Base-by-base conservation (phyloP, 2,888 invertebrate species). In the Chaetogeoica ovagalla region DNA sequence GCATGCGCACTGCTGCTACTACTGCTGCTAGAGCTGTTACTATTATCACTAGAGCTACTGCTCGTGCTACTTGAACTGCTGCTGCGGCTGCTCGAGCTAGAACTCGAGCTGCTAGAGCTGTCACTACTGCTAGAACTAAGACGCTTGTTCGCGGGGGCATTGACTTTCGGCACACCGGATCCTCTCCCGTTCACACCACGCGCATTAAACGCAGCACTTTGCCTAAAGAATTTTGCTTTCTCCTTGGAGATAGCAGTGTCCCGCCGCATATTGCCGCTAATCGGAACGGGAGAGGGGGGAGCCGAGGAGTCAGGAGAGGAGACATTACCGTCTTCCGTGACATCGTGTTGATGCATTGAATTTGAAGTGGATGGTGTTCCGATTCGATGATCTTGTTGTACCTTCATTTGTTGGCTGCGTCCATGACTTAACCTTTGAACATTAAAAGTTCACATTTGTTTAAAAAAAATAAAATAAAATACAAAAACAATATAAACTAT, bases 201-300 rank as follows among this genome's bases (percentile, higher is more conserved):
- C 83, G 91, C 89, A 86, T 93, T 93, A 86, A 93, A 93, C 79
- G 79, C 79, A 77, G 91, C 93, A 84, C 93, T 93, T 86, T 91
- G 90, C 86, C 93, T 89, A 89, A 94, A 94, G 89, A 94, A 94
- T 88, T 93, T 93, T 87, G 93, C 93, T 87, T 94, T 94, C 89
- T 94, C 94, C 88, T 93, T 93, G 83, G 93, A 93, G 90, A 94
- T 93, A 86, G 90, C 90, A 85, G 89, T 89, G 84, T 89, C 88
- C 83, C 88, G 88, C 84, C 86, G 86, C 86, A 86, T 86, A 86
- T 86, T 86, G 83, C 83, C 83, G 82, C 83, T 82, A 83, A 83
- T 83, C 84, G 84, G 83, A 83, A 83, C 83, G 82, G 84, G 82
- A 83, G 83, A 83, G 82, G 82, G 84, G 83, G 82, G 83, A 82